Evolutionary conservation across 2,113 vertebrate genomes (phyloP).

Genomic region (Pollachius pollachius): DNA sequence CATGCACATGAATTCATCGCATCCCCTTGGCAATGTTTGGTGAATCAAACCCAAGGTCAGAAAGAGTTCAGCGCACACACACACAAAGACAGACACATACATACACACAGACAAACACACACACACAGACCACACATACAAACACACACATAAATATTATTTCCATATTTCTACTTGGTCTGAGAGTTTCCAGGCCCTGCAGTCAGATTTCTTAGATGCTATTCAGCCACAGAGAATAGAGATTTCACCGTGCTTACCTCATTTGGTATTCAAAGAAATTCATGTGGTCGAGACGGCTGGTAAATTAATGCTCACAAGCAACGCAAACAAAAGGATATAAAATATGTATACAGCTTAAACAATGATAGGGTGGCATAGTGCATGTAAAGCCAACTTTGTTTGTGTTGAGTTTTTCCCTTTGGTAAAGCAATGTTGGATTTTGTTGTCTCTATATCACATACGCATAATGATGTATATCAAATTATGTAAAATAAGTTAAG

Average conservation of each 20-base stretch:
- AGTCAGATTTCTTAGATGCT: conserved; percentile 50
- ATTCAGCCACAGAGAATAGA: conserved; percentile 43
- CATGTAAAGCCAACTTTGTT: conserved; percentile 61
- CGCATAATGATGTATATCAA: conserved; percentile 57
- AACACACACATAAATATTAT: conserved; percentile 39
- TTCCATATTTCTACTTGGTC: conserved; percentile 41
- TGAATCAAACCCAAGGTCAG: conserved; percentile 64
- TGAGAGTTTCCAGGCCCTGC: conserved; percentile 42
- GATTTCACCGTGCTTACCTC: conserved; percentile 37
- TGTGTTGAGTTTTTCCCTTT: conserved; percentile 47
- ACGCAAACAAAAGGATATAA: conserved; percentile 61
- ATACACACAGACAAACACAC: conserved; percentile 17
- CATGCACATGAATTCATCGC: conserved; percentile 44
- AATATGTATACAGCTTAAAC: conserved; percentile 64
- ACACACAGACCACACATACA: conserved; percentile 22
- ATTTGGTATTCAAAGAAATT: conserved; percentile 58
- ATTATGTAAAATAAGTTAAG: conserved; percentile 37
- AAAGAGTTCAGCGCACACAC: conserved; percentile 49
- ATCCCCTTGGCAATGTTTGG: conserved; percentile 58
- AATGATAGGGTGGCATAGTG: conserved; percentile 54
- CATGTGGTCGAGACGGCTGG: conserved; percentile 38
- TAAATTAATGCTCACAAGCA: conserved; percentile 54
- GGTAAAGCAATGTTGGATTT: conserved; percentile 45
- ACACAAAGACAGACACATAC: conserved; percentile 23
- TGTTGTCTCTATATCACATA: conserved; percentile 30